These are phyloP conservation scores for Steinernema carpocapsae DNA, from an alignment of 2,888 invertebrate genomes.

Conservation along the genomic window DNA sequence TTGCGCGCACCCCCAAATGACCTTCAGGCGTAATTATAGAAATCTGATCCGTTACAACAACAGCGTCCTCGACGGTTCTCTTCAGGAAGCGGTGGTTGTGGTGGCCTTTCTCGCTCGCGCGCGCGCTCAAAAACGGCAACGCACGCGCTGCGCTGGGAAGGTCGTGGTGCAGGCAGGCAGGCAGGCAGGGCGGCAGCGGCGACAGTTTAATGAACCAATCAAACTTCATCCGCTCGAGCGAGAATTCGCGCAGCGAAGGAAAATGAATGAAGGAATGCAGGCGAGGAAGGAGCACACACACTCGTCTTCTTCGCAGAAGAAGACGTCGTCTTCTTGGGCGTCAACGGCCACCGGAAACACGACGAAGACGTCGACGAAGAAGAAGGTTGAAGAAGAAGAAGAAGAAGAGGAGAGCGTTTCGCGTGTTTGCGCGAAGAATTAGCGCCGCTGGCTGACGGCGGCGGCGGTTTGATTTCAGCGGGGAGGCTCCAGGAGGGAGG, in stretches of 20 bases:
- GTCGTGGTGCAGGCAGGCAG: not conserved
- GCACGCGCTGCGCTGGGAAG: conserved; percentile 14
- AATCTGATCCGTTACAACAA: conserved; percentile 35
- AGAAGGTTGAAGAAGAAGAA: not conserved
- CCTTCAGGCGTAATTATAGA: conserved; percentile 33
- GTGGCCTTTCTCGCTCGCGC: not conserved
- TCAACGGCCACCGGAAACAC: conserved; percentile 27
- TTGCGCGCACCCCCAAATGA: not conserved
- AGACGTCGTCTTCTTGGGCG: too few relatives aligned
- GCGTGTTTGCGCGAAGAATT: conserved; percentile 26
- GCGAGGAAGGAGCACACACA: too few relatives aligned
- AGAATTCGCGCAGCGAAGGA: not conserved
- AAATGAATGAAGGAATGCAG: conserved; percentile 32
- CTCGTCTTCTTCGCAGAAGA: too few relatives aligned
- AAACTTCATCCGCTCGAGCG: conserved; percentile 23
- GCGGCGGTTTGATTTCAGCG: too few relatives aligned
- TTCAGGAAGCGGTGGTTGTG: not conserved
- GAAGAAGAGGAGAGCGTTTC: too few relatives aligned
- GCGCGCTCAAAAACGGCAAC: conserved; percentile 26
- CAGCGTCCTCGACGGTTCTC: conserved; percentile 11
- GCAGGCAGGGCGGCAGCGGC: not conserved
- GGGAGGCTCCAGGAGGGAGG: too few relatives aligned
- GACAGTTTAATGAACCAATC: conserved; percentile 35
- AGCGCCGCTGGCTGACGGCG: not conserved
- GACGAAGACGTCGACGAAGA: not conserved